phyloP scores from a whole-genome alignment of 2,113 vertebrate species.

The Scomber scombrus region DNA sequence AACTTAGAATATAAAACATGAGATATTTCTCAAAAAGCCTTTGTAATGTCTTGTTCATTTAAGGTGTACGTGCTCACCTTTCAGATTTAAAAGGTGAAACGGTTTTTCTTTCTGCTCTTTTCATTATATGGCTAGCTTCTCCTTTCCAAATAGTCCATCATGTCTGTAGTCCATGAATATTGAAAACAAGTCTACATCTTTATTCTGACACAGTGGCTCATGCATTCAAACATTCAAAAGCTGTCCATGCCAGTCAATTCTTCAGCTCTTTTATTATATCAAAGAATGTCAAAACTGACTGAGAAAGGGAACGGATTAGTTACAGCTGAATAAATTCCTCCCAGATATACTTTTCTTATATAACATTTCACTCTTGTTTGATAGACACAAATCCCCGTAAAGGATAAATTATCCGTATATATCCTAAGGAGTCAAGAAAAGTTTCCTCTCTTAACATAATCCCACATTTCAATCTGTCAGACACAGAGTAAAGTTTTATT shows the following conservation, averaged over 20 bases:
- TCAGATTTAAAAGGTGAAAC: background rate
- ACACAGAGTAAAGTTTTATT: conserved; percentile 52
- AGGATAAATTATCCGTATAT: conserved; percentile 77
- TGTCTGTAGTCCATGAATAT: conserved; percentile 61
- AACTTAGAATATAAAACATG: background rate
- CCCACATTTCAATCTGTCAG: conserved; percentile 75
- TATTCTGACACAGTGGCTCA: conserved; percentile 55
- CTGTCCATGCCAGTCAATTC: conserved; percentile 69
- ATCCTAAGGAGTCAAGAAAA: conserved; percentile 67
- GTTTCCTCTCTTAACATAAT: conserved; percentile 75
- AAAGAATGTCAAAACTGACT: conserved; percentile 71
- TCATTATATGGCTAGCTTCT: conserved; percentile 29
- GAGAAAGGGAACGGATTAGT: conserved; percentile 74
- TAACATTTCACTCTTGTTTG: conserved; percentile 82
- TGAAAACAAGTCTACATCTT: conserved; percentile 56
- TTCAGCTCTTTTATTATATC: conserved; percentile 68
- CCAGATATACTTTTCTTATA: conserved; percentile 79
- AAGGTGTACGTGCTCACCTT: too few species aligned
- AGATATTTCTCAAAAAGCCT: conserved; percentile 6
- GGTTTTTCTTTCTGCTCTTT: background rate
- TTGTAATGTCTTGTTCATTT: conserved; percentile 9
- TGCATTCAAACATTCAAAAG: conserved; percentile 72
- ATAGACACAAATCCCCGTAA: conserved; percentile 78
- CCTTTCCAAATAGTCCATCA: conserved; percentile 62
- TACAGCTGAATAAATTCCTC: conserved; percentile 74